Base-by-base conservation (phyloP, 2,797 vertebrate species). In the Gambusia yucatana region DNA sequence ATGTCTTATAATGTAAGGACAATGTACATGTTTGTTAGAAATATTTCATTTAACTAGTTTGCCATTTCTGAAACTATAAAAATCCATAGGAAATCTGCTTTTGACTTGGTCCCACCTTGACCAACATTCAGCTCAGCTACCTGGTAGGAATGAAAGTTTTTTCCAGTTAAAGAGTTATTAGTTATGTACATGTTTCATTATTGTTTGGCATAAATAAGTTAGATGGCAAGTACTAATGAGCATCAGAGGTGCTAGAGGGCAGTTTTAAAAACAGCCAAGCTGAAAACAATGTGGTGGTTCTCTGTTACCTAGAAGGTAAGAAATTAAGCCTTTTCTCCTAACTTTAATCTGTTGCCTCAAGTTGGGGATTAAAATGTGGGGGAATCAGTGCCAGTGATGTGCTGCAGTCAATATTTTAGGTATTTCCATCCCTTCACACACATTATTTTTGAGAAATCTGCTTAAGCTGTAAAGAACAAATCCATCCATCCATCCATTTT, bases 401-500 rank as follows among this genome's bases (percentile, higher is more conserved):
- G 76, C 77, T 87, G 83, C 75, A 87, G 69, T 71, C 65, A 78
- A 44, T 88, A 65, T 85, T 81, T 90, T 41, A 86, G 85, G 89
- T 82, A 77, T 89, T 86, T 89, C 70, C 71, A 80, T 57, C 9
- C 3, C 9, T 57, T 57, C 52, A 55, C 52, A 55, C 52, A 84
- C 67, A 88, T 85, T 88, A 17, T 39, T 75, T 83, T 85, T 77
- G 39, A 79, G 72, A 93, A 93, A 89, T 91, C 79, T 85, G 80
- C 82, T 92, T 89, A 87, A 89, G 83, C 83, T 86, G 88, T 93
- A 79, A 81, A 63, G 73, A 72, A 80, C 78, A 33, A 33, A 33
- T 33, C 33, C 33, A 33, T 33, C 33, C 33, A 33, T 33, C 33
- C 33, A 33, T 33, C 33, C 33, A 33, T 33, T 33, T 33, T 33